Base-by-base conservation (phyloP, 2,888 invertebrate species). In the Agonopterix heracliana region DNA sequence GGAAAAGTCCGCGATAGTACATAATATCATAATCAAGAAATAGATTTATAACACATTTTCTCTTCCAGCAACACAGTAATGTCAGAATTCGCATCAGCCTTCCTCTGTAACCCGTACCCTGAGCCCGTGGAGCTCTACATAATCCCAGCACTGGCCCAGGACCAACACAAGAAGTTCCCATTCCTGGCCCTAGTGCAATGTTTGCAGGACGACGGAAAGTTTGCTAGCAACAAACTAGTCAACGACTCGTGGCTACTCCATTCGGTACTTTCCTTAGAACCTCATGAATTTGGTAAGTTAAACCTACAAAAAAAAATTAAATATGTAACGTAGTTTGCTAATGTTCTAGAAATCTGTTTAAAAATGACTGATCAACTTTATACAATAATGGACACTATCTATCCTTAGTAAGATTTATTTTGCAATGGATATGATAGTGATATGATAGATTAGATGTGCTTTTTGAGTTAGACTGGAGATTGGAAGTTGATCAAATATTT, bases 41-140 rank as follows among this genome's bases (percentile, higher is more conserved):
- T 5, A 26, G 26, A 26, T 26, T 26, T 26, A 26, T 26, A 7
- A 26, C 26, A 1, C 26, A 7, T 26, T 26, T 26, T 26, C 26
- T 11, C 55, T 71, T 76, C 45, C 71, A 89, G 89, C 54, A 76
- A 82, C 47, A 69, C 63, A 34, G 62, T 87, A 14, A 76, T 89
- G 79, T 71, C 83, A 8, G 90, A 91, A 65, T 93, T 95, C 62
- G 90, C 92, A 35, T 82, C 88, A 44, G 90, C 92, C 53, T 93
- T 95, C 64, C 81, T 96, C 10, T 91, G 92, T 53, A 90, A 91
- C 46, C 89, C 90, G 4, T 90, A 94, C 60, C 91, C 92, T 0
- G 92, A 93, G 56, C 90, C 94, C 1, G 88, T 95, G 10, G 92
- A 92, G 57, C 89, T 91, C 78, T 93, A 90, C 60, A 77, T 95